These are phyloP conservation scores for Pseudonaja textilis DNA, from an alignment of 2,113 vertebrate species.

Conservation along the genomic window DNA sequence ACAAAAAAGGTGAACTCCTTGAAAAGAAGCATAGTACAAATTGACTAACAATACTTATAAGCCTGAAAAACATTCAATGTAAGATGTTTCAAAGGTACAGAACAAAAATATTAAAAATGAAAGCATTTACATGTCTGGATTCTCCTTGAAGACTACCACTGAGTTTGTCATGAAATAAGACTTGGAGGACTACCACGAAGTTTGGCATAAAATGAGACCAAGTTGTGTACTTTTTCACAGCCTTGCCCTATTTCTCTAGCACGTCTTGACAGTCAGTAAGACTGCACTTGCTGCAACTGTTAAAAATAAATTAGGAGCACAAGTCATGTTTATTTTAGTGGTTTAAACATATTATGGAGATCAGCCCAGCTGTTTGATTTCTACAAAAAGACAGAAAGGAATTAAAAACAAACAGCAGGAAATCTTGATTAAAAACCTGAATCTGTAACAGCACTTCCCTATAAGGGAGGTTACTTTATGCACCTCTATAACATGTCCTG, in stretches of 20 bases:
- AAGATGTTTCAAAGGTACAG: neutral
- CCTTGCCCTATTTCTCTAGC: neutral
- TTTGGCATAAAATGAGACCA: constrained; percentile 3
- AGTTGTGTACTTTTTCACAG: neutral
- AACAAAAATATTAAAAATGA: neutral
- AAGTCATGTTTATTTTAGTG: constrained; percentile 25
- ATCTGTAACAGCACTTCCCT: neutral
- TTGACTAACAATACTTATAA: neutral
- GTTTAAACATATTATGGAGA: constrained; percentile 31
- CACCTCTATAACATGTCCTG: constrained; percentile 25
- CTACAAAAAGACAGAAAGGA: neutral
- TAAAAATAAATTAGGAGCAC: constrained; percentile 26
- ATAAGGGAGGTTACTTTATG: constrained; percentile 28
- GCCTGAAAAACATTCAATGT: neutral
- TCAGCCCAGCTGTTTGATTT: neutral
- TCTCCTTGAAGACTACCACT: neutral
- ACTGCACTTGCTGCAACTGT: neutral
- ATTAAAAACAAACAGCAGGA: constrained; percentile 14
- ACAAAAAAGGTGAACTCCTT: neutral
- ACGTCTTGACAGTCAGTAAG: neutral
- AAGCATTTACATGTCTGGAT: neutral
- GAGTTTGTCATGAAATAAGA: neutral
- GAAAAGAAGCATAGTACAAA: neutral
- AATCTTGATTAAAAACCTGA: constrained; percentile 13
- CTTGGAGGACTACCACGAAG: neutral